Conservation (phyloP, 2,888 invertebrate species). For the Agriotes lineatus region DNA sequence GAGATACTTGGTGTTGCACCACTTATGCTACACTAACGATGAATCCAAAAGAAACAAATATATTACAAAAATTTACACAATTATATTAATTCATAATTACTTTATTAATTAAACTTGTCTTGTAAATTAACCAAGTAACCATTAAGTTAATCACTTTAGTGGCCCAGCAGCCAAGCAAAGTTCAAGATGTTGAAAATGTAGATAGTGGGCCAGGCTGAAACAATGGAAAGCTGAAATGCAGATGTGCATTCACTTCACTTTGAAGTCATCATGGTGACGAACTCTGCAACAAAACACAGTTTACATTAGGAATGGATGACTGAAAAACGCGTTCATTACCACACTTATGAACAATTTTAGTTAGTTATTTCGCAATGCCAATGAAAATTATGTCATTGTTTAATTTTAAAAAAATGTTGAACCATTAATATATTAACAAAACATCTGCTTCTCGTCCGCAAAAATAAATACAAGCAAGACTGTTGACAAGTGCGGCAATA, state of each 20-base stretch:
- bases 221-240: constrained; percentile 67
- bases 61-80: constrained; percentile 69
- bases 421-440: no score
- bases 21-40: constrained; percentile 54
- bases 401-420: no score
- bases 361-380: not conserved
- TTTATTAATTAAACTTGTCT: constrained; percentile 63
- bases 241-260: constrained; percentile 87
- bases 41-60: constrained; percentile 58
- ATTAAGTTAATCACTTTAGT: constrained; percentile 64
- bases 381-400: no score
- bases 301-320: constrained; percentile 3
- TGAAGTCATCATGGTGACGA: constrained; percentile 99
- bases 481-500: constrained; percentile 1
- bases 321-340: not conserved
- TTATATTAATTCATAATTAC: constrained; percentile 65
- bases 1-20: constrained; percentile 53
- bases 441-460: no score
- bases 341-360: not conserved
- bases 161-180: constrained; percentile 65
- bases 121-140: constrained; percentile 63
- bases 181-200: constrained; percentile 64
- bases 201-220: constrained; percentile 66
- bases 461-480: not conserved
- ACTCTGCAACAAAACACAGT: constrained; percentile 80